Conservation (phyloP, 2,113 vertebrate genomes). For the Pluvianellus socialis region DNA sequence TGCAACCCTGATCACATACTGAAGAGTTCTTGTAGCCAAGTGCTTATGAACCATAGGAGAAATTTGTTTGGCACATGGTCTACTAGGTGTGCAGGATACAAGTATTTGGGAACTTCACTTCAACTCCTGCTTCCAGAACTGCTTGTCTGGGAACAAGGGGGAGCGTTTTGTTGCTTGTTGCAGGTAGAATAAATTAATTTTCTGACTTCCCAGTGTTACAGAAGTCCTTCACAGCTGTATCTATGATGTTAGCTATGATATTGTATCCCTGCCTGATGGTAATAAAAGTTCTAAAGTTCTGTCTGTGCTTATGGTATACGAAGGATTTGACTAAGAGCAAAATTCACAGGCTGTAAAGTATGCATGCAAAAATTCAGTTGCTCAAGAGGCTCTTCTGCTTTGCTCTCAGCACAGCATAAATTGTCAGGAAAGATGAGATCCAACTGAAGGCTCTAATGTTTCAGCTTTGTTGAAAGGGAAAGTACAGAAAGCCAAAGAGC, state of each 20-base stretch:
- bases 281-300: background rate
- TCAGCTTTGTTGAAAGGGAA: slow-evolving; percentile 10
- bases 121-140: background rate
- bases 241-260: background rate
- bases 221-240: background rate
- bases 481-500: slow-evolving; percentile 10
- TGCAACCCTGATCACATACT: background rate
- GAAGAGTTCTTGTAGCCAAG: background rate
- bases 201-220: background rate
- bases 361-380: background rate
- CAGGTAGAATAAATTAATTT: background rate
- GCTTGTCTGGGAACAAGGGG: background rate
- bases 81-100: background rate
- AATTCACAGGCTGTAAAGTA: background rate
- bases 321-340: background rate
- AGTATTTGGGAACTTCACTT: background rate
- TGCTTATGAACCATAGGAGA: background rate
- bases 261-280: background rate
- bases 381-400: slow-evolving; percentile 8
- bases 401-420: slow-evolving; percentile 20
- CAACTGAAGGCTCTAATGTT: slow-evolving; percentile 8
- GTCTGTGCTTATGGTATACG: background rate
- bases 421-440: background rate
- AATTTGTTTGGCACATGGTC: background rate
- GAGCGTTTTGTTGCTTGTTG: background rate